A percentile compares a stretch with the other conserved stretches of the same genome.
These are phyloP conservation scores for Characodon lateralis DNA, from an alignment of 2,797 vertebrate genomes.

Conservation along the genomic window DNA sequence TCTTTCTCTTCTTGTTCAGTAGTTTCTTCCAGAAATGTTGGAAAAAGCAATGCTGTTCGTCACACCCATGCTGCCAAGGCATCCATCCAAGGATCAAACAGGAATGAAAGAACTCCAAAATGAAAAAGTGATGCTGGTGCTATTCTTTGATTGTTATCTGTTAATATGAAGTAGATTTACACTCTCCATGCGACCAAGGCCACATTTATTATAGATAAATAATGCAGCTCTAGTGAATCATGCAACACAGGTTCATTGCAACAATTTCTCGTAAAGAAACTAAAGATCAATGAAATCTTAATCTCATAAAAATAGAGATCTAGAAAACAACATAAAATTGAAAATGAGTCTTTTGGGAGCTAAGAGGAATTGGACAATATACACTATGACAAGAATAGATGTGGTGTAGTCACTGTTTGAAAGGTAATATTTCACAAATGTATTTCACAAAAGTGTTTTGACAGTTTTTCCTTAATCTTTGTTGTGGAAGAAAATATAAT, in stretches of 20 bases:
- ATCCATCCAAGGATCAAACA: conserved; percentile 25
- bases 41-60: conserved; percentile 34
- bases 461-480: neutral
- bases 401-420: neutral
- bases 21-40: conserved; percentile 41
- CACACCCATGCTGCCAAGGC: conserved; percentile 10
- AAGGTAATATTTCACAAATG: neutral
- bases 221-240: neutral
- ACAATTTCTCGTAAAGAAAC: neutral
- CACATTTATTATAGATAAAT: neutral
- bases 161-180: conserved; percentile 19
- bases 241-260: too few relatives aligned
- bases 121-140: neutral
- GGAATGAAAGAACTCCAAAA: conserved; percentile 3
- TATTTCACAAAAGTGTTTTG: neutral
- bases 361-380: neutral
- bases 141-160: conserved; percentile 36
- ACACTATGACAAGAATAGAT: neutral
- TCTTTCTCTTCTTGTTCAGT: conserved; percentile 29
- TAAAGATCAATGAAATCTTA: neutral
- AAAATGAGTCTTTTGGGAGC: neutral
- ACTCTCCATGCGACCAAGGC: conserved; percentile 9
- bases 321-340: neutral
- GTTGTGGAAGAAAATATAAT: too few relatives aligned
- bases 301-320: neutral